phyloP scores from a whole-genome alignment of 2,113 vertebrate genomes.

The Lagopus muta region DNA sequence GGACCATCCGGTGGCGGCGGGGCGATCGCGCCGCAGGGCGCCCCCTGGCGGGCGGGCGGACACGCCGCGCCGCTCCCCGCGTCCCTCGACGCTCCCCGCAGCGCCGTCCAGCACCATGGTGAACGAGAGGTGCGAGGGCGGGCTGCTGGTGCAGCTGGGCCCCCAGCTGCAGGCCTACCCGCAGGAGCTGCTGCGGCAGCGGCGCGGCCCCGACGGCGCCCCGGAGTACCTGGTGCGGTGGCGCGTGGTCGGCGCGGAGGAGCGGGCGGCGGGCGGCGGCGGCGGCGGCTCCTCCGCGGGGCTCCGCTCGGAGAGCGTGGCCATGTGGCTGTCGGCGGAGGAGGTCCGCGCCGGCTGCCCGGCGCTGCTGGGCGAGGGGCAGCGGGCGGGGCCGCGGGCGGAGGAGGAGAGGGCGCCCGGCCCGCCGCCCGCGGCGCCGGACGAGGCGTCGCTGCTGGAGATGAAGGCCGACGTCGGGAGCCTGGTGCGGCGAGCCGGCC shows the following conservation, averaged over 20 bases:
- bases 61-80: too few relatives aligned
- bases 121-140: too few relatives aligned
- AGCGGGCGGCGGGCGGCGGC: slow-evolving; percentile 59
- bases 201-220: slow-evolving; percentile 82
- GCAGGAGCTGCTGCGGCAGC: slow-evolving; percentile 87
- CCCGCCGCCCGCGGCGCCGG: slow-evolving; percentile 65
- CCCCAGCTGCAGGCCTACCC: slow-evolving; percentile 85
- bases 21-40: too few relatives aligned
- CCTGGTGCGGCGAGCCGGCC: slow-evolving; percentile 85
- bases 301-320: slow-evolving; percentile 82
- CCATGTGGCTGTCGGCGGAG: slow-evolving; percentile 95
- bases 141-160: too few relatives aligned
- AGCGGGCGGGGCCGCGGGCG: slow-evolving; percentile 60
- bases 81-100: not conserved
- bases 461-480: slow-evolving; percentile 92
- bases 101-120: too few relatives aligned
- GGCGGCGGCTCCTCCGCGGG: slow-evolving; percentile 68
- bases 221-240: slow-evolving; percentile 84
- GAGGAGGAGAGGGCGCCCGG: slow-evolving; percentile 60
- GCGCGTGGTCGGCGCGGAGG: slow-evolving; percentile 78
- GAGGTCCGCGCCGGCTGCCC: slow-evolving; percentile 93
- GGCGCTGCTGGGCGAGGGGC: slow-evolving; percentile 82
- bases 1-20: too few relatives aligned
- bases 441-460: slow-evolving; percentile 86
- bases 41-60: too few relatives aligned